phyloP scores from a whole-genome alignment of 2,888 invertebrate genomes.

The Byasa hedistus region DNA sequence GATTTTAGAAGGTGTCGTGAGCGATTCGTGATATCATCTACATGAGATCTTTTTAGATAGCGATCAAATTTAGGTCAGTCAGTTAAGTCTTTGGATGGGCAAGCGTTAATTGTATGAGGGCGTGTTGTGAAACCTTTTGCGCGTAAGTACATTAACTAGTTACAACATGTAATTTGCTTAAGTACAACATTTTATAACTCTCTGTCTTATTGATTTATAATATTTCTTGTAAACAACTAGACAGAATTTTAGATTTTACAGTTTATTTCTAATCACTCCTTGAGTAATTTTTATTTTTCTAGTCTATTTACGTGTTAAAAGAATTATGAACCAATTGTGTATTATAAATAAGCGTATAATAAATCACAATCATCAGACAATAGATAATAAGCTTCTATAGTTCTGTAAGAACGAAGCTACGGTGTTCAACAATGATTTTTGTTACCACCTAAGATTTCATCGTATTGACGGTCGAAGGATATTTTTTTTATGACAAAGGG shows the following conservation, averaged over 20 bases:
- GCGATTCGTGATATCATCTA: slow-evolving; percentile 53
- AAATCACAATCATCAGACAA: neutral
- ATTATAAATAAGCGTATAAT: too few species aligned
- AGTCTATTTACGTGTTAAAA: too few species aligned
- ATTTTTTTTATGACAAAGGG: neutral
- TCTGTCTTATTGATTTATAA: neutral
- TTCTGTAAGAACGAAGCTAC: neutral
- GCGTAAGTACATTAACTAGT: slow-evolving; percentile 3
- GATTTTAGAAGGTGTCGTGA: slow-evolving; percentile 44
- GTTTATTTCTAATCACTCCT: neutral
- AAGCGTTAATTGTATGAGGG: slow-evolving; percentile 33
- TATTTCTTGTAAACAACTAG: too few species aligned
- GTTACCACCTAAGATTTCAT: neutral
- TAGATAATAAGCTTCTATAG: neutral
- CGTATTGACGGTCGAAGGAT: neutral
- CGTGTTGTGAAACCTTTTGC: slow-evolving; percentile 34
- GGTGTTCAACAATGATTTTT: neutral
- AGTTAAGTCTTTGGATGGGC: slow-evolving; percentile 36
- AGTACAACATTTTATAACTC: neutral
- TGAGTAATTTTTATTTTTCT: neutral
- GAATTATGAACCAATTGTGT: too few species aligned
- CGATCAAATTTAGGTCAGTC: slow-evolving; percentile 53
- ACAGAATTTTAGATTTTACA: neutral
- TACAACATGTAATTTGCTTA: slow-evolving; percentile 1
- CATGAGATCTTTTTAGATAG: slow-evolving; percentile 63